Evolutionary conservation across 2,113 vertebrate species (phyloP), one percentile per base, ranked within the genome.

Genomic region (Mystacornis crossleyi): DNA sequence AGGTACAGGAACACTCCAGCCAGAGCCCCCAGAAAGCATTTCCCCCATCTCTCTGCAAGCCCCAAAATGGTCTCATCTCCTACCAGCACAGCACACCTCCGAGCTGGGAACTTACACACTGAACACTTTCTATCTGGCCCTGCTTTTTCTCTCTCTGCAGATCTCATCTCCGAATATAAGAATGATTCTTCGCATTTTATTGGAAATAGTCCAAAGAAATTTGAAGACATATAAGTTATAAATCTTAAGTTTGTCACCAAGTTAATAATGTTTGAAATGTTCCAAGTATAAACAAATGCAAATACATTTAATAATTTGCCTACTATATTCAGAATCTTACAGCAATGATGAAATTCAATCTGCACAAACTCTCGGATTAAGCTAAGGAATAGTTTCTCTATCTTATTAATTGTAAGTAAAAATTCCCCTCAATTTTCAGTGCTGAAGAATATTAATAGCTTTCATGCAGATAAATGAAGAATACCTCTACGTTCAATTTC

Each of bases 31-130:
- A 34, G 42, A 74, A 57, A 38, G 1, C 13, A 6, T 47, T 29
- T 71, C 38, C 7, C 24, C 10, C 2, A 1, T 17, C 31, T 43
- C 58, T 18, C 24, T 34, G 43, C 33, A 34, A 79, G 26, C 5
- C 21, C 33, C 6, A 9, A 14, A n/a, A 66, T 23, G 25, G 25
- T 28, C 58, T 86, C 2, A 0, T 12, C 43, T 53, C n/a, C 16
- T 19, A 10, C n/a, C 25, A 54, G 12, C 0, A 0, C 55, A 26
- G 64, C 33, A 47, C 11, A 17, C 4, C 8, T 25, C 18, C 51
- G 62, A 50, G 14, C 1, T 53, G 51, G 19, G 43, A 79, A 3
- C 13, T 14, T 25, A 11, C 7, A 0, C 0, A 4, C 15, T 18
- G 8, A 70, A 9, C 1, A 1, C 18, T 48, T 79, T 81, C 81